These are phyloP conservation scores for Heterotis niloticus DNA, from an alignment of 2,113 vertebrate species.

Conservation along the genomic window DNA sequence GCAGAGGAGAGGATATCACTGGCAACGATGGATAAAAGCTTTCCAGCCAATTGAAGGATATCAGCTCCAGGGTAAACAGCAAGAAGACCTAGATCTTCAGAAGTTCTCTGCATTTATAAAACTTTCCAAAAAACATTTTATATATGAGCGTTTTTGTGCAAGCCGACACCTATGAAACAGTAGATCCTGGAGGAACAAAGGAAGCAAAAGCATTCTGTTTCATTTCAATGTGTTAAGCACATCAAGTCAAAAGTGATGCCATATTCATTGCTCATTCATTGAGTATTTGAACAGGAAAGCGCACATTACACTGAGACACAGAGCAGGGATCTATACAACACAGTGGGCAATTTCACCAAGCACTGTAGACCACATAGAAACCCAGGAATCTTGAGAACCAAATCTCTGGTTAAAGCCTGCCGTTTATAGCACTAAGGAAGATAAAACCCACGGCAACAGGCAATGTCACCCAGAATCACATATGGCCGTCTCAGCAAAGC, in stretches of 20 bases:
- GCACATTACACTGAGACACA: not conserved
- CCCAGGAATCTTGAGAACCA: not conserved
- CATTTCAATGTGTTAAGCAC: not conserved
- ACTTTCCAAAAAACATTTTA: not conserved
- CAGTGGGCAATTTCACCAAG: not conserved
- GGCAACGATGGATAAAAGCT: conserved; percentile 43
- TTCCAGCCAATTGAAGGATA: conserved; percentile 45
- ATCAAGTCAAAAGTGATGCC: not conserved
- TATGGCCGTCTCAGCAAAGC: conserved; percentile 38
- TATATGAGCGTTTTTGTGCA: not conserved
- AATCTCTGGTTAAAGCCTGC: conserved; percentile 3
- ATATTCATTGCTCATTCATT: not conserved
- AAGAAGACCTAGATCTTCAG: not conserved
- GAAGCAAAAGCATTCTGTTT: no score
- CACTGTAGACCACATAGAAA: not conserved
- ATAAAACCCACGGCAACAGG: not conserved
- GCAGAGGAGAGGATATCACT: conserved; percentile 48
- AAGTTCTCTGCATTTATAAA: not conserved
- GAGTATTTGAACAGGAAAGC: not conserved
- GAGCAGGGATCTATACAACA: not conserved
- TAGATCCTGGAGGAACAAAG: no score
- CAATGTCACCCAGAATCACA: conserved; percentile 16
- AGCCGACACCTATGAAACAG: not conserved
- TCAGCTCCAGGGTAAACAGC: conserved; percentile 34
- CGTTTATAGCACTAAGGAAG: not conserved